Conservation (phyloP, 2,113 vertebrate genomes). For the Physeter macrocephalus region DNA sequence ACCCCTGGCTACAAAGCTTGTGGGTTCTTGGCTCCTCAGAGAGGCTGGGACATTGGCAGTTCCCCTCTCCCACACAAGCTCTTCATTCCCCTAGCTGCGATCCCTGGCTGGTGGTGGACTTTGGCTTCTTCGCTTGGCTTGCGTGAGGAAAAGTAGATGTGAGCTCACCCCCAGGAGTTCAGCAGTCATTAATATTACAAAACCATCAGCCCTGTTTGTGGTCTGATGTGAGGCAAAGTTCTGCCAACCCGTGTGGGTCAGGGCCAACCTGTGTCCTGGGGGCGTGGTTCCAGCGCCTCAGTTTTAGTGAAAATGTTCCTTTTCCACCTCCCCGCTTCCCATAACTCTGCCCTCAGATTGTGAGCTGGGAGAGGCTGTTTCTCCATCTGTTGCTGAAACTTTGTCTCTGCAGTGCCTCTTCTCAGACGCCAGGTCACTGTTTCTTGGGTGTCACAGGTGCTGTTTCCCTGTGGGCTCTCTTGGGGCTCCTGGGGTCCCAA, state of each 20-base stretch:
- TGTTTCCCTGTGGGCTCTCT: neutral
- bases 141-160: neutral
- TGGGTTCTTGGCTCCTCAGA: neutral
- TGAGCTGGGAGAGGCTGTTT: neutral
- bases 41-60: neutral
- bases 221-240: neutral
- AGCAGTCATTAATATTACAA: neutral
- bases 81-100: neutral
- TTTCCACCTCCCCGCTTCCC: neutral
- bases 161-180: neutral
- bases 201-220: neutral
- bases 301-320: neutral
- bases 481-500: neutral
- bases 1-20: neutral
- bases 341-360: neutral
- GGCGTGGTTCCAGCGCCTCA: neutral
- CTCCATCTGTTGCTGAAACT: neutral
- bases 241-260: neutral
- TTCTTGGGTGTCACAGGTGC: neutral
- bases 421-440: neutral
- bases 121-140: conserved; percentile 52
- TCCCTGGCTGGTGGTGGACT: conserved; percentile 41
- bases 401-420: neutral
- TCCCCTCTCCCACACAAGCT: neutral
- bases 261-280: neutral